A percentile compares a stretch with the other conserved stretches of the same genome.
Evolutionary conservation across 2,797 vertebrate species (phyloP).

Genomic region (Sternotherus odoratus): DNA sequence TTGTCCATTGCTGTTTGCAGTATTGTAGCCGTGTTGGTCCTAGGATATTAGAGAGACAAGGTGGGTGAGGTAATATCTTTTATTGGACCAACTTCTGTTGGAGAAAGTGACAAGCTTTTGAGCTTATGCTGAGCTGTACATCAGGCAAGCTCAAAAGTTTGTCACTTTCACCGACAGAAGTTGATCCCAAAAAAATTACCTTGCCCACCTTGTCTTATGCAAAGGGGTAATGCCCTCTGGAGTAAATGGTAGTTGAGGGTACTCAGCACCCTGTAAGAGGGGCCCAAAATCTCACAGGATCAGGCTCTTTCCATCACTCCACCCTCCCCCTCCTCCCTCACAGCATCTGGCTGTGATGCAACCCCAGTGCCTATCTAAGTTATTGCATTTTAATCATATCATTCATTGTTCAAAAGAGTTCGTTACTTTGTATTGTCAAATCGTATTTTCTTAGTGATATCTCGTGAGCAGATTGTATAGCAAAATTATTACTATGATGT

Average conservation of each 20-base stretch:
- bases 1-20: background rate
- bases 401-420: background rate
- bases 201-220: background rate
- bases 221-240: background rate
- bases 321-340: background rate
- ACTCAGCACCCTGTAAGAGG: background rate
- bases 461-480: background rate
- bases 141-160: background rate
- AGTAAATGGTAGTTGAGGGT: background rate
- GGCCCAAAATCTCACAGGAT: background rate
- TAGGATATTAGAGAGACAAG: background rate
- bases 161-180: background rate
- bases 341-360: background rate
- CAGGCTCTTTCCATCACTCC: background rate
- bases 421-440: background rate
- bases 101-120: background rate
- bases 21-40: background rate
- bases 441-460: background rate
- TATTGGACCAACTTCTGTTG: background rate
- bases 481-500: background rate
- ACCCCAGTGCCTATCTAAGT: background rate
- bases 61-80: background rate
- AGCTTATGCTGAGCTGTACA: background rate
- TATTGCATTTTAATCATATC: no score
- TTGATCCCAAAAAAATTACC: background rate